phyloP scores from a whole-genome alignment of 2,113 vertebrate genomes.

The Osmerus eperlanus region DNA sequence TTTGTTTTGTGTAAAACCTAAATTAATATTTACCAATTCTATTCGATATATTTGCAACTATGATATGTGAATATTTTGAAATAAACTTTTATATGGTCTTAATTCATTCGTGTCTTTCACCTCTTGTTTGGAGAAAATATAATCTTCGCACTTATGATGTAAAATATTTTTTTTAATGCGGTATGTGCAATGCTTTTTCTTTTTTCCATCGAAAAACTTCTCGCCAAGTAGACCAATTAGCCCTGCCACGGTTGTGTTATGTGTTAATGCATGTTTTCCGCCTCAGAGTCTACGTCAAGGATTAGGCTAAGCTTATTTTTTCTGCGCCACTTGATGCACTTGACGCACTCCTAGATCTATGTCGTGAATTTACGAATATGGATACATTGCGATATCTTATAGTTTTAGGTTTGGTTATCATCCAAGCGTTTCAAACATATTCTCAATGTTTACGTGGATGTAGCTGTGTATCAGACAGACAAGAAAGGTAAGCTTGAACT shows the following conservation, averaged over 20 bases:
- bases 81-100: conserved; percentile 68
- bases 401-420: conserved; percentile 65
- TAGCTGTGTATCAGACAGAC: conserved; percentile 78
- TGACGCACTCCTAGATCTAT: conserved; percentile 57
- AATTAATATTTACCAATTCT: conserved; percentile 40
- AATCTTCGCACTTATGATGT: background rate
- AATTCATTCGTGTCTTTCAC: conserved; percentile 4
- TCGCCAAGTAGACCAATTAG: conserved; percentile 19
- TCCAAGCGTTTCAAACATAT: conserved; percentile 31
- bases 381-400: conserved; percentile 69
- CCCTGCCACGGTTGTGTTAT: background rate
- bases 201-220: background rate
- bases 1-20: conserved; percentile 48
- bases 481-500: conserved; percentile 80
- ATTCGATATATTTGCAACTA: conserved; percentile 38
- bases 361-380: conserved; percentile 77
- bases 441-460: conserved; percentile 77
- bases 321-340: conserved; percentile 65
- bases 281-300: conserved; percentile 53
- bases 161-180: background rate
- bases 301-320: conserved; percentile 82
- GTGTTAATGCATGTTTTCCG: conserved; percentile 32
- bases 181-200: background rate
- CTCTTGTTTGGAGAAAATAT: background rate
- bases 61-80: conserved; percentile 51